Evolutionary conservation across 2,113 vertebrate species (phyloP).

Genomic region (Bufo gargarizans): DNA sequence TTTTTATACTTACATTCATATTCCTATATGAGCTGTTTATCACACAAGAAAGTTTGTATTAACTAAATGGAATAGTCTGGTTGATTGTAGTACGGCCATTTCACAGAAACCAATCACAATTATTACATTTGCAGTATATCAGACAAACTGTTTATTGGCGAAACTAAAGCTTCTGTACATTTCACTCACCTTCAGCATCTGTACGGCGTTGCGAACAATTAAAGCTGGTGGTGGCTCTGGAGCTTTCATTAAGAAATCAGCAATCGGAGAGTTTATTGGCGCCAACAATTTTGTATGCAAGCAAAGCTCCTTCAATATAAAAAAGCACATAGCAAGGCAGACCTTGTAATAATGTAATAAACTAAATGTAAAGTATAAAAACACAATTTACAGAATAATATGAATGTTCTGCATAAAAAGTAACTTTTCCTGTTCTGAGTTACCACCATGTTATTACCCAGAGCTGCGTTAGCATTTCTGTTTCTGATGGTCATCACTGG

Average conservation of each 20-base stretch:
- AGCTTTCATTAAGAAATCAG: conserved; percentile 91
- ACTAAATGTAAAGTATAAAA: neutral
- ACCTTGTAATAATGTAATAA: neutral
- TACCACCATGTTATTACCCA: too few relatives aligned
- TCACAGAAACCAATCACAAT: neutral
- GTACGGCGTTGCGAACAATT: conserved; percentile 85
- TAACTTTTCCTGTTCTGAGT: too few relatives aligned
- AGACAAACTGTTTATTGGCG: neutral
- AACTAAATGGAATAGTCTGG: neutral
- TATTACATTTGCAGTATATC: too few relatives aligned
- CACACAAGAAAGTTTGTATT: too few relatives aligned
- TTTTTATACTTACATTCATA: too few relatives aligned
- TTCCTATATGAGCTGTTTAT: too few relatives aligned
- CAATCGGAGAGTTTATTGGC: conserved; percentile 80
- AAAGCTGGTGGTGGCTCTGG: conserved; percentile 88
- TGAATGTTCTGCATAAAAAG: too few relatives aligned
- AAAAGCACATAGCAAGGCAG: neutral
- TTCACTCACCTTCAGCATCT: conserved; percentile 89
- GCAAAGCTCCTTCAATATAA: conserved; percentile 83
- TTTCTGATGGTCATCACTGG: too few relatives aligned
- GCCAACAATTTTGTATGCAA: conserved; percentile 93
- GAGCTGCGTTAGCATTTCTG: too few relatives aligned
- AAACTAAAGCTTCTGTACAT: conserved; percentile 34
- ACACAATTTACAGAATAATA: neutral
- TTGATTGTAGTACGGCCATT: neutral